Evolutionary conservation across 2,797 vertebrate species (phyloP).

Genomic region (Tokudaia tokunoshimensis): DNA sequence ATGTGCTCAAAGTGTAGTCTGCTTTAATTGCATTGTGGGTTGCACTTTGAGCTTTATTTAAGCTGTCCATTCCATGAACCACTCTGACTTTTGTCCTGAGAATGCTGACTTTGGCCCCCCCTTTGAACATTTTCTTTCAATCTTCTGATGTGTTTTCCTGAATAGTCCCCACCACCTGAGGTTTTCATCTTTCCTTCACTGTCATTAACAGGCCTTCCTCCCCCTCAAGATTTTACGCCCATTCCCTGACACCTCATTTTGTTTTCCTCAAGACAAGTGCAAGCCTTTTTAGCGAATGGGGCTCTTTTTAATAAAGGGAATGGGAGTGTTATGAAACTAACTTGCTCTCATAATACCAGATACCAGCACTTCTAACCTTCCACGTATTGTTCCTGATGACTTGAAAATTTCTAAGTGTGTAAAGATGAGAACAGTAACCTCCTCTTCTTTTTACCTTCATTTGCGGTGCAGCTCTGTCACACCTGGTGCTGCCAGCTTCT

Average conservation of each 20-base stretch:
- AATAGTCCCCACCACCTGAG: background rate
- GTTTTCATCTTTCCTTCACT: background rate
- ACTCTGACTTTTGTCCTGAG: conserved; percentile 36
- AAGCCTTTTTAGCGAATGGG: background rate
- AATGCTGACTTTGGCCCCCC: background rate
- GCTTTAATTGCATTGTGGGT: conserved; percentile 19
- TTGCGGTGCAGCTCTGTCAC: background rate
- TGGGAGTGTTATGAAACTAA: background rate
- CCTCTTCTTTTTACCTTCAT: background rate
- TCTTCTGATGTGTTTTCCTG: background rate
- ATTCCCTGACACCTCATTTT: conserved; percentile 24
- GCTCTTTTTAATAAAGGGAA: background rate
- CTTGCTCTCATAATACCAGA: background rate
- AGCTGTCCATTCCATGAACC: background rate
- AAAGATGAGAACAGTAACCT: background rate
- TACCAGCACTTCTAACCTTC: background rate
- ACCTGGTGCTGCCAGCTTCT: background rate
- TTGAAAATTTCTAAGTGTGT: background rate
- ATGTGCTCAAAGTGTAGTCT: conserved; percentile 47
- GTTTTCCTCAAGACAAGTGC: background rate
- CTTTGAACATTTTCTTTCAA: conserved; percentile 48
- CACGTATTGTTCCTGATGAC: background rate
- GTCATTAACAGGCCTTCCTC: background rate
- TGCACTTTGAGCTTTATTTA: conserved; percentile 16
- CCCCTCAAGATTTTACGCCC: background rate